Conservation (phyloP, 2,797 vertebrate species). For the Dendrocincla tyrannina region DNA sequence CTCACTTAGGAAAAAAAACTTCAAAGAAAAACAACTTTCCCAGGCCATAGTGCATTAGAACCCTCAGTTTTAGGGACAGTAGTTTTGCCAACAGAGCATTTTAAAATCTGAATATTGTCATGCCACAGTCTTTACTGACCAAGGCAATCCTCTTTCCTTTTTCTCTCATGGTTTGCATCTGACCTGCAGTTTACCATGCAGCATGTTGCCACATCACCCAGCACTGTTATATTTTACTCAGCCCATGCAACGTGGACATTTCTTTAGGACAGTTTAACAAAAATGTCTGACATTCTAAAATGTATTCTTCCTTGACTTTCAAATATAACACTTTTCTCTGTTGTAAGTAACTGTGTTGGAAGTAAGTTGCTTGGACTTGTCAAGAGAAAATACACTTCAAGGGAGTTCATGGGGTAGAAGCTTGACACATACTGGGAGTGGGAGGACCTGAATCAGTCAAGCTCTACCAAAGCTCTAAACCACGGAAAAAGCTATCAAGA, state of each 20-base stretch:
- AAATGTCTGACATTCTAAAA: neutral
- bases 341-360: neutral
- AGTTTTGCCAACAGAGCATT: neutral
- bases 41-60: neutral
- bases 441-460: neutral
- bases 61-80: accelerated
- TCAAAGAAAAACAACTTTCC: neutral
- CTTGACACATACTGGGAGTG: neutral
- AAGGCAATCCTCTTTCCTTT: neutral
- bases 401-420: neutral
- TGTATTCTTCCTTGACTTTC: neutral
- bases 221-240: neutral
- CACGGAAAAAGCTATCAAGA: neutral
- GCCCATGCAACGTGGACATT: neutral
- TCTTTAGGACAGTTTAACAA: neutral
- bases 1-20: neutral
- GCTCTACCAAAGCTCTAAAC: neutral
- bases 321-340: neutral
- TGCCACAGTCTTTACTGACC: neutral
- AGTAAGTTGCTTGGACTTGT: neutral
- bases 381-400: neutral
- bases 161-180: neutral
- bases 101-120: neutral
- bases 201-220: accelerated
- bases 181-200: neutral